A percentile compares a stretch with the other conserved stretches of the same genome.
Conservation (phyloP, 2,888 invertebrate genomes). For the Cheilosia impressa region DNA sequence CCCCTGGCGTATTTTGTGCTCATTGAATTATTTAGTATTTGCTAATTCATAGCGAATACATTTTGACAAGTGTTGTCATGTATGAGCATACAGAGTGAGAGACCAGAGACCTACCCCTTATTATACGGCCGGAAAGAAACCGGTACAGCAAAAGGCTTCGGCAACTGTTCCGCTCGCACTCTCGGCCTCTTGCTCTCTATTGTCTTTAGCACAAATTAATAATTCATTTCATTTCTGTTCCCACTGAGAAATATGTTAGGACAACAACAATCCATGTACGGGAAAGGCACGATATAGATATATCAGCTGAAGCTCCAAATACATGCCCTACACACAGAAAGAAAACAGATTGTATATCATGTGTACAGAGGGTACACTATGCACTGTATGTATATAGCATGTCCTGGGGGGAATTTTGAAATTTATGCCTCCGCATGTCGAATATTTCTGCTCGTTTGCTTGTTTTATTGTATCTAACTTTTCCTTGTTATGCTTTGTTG, state of each 20-base stretch:
- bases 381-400: slow-evolving; percentile 13
- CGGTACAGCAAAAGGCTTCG: slow-evolving; percentile 7
- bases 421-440: slow-evolving; percentile 74
- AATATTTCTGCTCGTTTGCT: slow-evolving; percentile 72
- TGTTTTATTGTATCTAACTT: slow-evolving; percentile 64
- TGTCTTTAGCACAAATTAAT: slow-evolving; percentile 73
- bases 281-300: neutral
- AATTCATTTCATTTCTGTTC: slow-evolving; percentile 73
- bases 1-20: slow-evolving; percentile 59
- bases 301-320: slow-evolving; percentile 14
- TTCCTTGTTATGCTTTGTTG: slow-evolving; percentile 42
- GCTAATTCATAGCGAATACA: slow-evolving; percentile 74
- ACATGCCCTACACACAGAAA: slow-evolving; percentile 20
- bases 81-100: slow-evolving; percentile 56
- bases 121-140: slow-evolving; percentile 11
- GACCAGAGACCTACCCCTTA: neutral
- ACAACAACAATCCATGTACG: slow-evolving; percentile 39
- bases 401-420: slow-evolving; percentile 69
- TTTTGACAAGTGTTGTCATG: slow-evolving; percentile 73
- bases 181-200: slow-evolving; percentile 34
- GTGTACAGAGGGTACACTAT: slow-evolving; percentile 19
- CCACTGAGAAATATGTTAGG: slow-evolving; percentile 68
- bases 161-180: slow-evolving; percentile 14
- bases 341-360: slow-evolving; percentile 1
- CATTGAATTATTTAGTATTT: slow-evolving; percentile 74